Conservation (phyloP, 2,888 invertebrate species). For the Noctua janthina region DNA sequence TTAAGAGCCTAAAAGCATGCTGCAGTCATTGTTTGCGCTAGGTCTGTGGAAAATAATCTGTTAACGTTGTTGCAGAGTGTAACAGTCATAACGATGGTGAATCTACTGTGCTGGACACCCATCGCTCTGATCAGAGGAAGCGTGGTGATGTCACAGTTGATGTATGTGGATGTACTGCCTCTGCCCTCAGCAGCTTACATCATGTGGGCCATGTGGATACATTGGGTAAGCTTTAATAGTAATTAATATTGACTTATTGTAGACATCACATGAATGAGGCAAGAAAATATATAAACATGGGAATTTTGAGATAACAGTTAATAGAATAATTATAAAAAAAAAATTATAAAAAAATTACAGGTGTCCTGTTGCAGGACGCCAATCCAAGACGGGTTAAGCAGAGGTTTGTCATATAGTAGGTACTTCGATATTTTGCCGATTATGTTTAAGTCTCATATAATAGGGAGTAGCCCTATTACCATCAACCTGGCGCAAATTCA, state of each 20-base stretch:
- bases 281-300: background rate
- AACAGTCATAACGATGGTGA: constrained; percentile 74
- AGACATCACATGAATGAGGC: background rate
- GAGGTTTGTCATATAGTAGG: background rate
- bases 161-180: constrained; percentile 66
- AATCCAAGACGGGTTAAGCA: background rate
- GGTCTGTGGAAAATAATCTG: background rate
- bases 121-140: constrained; percentile 79
- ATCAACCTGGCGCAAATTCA: background rate
- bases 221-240: constrained; percentile 74
- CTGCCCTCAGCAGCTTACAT: constrained; percentile 72
- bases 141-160: constrained; percentile 75
- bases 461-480: background rate
- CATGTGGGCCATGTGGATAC: constrained; percentile 79
- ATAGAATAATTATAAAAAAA: background rate
- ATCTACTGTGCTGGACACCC: constrained; percentile 83
- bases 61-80: constrained; percentile 76
- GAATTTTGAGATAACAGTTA: background rate
- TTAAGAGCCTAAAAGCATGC: background rate
- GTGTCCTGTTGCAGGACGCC: background rate
- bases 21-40: background rate
- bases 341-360: background rate
- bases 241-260: background rate
- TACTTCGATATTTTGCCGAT: background rate
- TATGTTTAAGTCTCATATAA: background rate